phyloP scores from a whole-genome alignment of 2,113 vertebrate genomes.

The Montifringilla adamsi region DNA sequence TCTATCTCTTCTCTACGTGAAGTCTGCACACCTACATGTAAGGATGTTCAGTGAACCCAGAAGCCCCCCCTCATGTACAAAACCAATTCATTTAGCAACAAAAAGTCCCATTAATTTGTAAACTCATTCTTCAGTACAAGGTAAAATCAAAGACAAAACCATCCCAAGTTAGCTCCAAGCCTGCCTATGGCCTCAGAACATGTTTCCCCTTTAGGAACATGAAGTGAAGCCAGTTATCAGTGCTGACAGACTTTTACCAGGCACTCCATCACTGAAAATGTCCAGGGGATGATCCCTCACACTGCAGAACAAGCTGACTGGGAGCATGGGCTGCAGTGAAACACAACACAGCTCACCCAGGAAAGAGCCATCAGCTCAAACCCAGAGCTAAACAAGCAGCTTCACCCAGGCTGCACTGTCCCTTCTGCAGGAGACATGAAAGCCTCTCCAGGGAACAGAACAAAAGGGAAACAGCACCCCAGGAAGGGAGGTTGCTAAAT shows the following conservation, averaged over 20 bases:
- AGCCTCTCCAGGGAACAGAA: neutral
- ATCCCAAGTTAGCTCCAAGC: neutral
- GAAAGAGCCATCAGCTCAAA: neutral
- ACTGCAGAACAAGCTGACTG: neutral
- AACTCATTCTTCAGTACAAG: neutral
- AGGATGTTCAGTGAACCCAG: neutral
- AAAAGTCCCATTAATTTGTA: neutral
- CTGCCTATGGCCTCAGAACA: neutral
- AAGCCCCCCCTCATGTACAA: neutral
- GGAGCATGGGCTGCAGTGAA: neutral
- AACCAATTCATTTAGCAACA: neutral
- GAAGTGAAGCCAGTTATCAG: neutral
- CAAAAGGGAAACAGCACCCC: neutral
- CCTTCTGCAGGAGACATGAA: neutral
- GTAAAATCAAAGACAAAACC: neutral
- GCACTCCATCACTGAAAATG: neutral
- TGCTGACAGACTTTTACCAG: neutral
- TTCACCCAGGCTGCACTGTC: neutral
- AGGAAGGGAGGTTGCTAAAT: neutral
- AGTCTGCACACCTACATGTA: neutral
- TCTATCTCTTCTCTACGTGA: neutral
- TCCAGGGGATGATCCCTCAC: neutral
- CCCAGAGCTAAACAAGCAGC: neutral
- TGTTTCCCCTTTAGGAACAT: neutral
- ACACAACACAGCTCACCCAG: neutral